Percentiles rank a stretch among this genome's conserved stretches.
These are phyloP conservation scores for Rhagoletis zephyria DNA, from an alignment of 1,140 invertebrate genomes.

Conservation along the genomic window DNA sequence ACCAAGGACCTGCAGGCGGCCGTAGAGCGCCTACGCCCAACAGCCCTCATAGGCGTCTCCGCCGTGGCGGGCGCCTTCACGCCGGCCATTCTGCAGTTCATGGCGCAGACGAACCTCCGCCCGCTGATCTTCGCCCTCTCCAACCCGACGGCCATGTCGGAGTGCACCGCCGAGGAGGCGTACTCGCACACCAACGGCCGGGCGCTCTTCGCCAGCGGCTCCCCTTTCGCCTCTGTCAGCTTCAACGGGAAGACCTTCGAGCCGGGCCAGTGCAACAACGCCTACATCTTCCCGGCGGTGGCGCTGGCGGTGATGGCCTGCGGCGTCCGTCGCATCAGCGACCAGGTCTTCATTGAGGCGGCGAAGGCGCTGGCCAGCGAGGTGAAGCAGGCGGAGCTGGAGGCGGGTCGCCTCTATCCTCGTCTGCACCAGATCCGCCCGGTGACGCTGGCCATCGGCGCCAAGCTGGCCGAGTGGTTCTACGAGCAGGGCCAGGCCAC, in stretches of 20 bases:
- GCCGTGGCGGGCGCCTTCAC: constrained; percentile 90
- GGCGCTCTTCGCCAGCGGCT: constrained; percentile 92
- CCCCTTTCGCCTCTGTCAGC: constrained; percentile 89
- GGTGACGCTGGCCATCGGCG: too few species aligned
- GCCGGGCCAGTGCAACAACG: constrained; percentile 96
- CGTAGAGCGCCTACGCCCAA: too few species aligned
- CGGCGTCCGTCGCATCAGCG: constrained; percentile 88
- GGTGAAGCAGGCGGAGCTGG: too few species aligned
- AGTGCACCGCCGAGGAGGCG: constrained; percentile 96
- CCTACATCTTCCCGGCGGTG: constrained; percentile 96
- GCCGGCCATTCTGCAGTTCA: constrained; percentile 84
- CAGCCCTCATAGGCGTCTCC: constrained; percentile 89
- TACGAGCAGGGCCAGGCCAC: too few species aligned
- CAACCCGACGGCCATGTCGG: constrained; percentile 96
- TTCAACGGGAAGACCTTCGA: constrained; percentile 83
- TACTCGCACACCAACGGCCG: constrained; percentile 84
- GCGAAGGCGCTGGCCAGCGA: constrained; percentile 90
- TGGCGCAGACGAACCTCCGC: constrained; percentile 78
- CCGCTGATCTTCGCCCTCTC: constrained; percentile 93
- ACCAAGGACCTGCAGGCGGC: too few species aligned
- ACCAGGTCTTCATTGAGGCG: constrained; percentile 90
- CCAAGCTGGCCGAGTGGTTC: too few species aligned
- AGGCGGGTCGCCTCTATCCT: constrained; percentile 96
- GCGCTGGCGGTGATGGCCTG: constrained; percentile 88
- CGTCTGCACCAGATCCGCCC: constrained; percentile 89